Base-by-base conservation (phyloP, 1,140 invertebrate species). In the Drosophila lacteicornis region DNA sequence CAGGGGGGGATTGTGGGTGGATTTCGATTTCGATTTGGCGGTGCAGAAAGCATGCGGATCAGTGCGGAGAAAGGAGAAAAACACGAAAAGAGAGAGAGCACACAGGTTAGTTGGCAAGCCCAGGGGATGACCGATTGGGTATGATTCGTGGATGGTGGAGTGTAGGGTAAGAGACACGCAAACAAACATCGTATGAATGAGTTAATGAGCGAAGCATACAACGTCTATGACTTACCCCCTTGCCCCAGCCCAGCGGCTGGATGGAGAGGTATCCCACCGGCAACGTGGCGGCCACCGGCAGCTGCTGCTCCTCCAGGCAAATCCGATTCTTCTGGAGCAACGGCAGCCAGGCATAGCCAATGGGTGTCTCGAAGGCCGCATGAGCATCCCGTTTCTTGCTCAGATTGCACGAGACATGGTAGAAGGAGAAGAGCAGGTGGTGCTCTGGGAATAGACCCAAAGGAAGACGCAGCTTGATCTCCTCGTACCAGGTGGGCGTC, bases 301-400 rank as follows among this genome's bases (percentile, higher is more conserved):
- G 93, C 63, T 93, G 94, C 70, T 97, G 96, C 69, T 97, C 95
- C 87, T 97, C 97, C 33, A 96, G 94, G 75, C 96, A 95, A 49
- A 96, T 95, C 94, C 96, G 96, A 75, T 96, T 96, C 92, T 97
- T 97, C 80, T 95, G 94, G 22, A 98, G 92, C 17, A 99, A 94
- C 3, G 97, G 97, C 50, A 97, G 83, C 98, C 98, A 99, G 9
- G 98, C 95, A 93, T 97, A 99, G 0, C 98, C 98, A 60, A 99
- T 96, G 74, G 97, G 95, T 62, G 95, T 96, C 92, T 99, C 98
- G 38, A 98, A 95, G 2, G 95, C 94, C 15, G 95, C 86, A 55
- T 88, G 61, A 0, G 85, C 94, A 75, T 97, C 96, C 76, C 96
- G 95, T 87, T 97, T 97, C 92, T 98, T 97, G 58, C 96, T 95